phyloP scores from a whole-genome alignment of 2,888 invertebrate species.

The Salticus scenicus region DNA sequence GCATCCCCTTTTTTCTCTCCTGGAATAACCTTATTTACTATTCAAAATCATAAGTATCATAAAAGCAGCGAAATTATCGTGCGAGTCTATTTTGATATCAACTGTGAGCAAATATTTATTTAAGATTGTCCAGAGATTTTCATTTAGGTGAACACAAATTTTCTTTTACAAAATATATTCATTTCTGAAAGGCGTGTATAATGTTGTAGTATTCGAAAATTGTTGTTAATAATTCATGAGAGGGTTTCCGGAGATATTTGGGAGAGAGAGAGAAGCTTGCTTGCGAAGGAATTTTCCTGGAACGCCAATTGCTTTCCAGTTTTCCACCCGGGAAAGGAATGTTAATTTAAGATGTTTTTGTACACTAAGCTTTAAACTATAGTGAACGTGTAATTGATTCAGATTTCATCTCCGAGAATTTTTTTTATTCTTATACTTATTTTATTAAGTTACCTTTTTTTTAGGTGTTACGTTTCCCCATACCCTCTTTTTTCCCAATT shows the following conservation, averaged over 20 bases:
- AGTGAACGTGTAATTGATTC: constrained; percentile 1
- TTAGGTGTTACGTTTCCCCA: too few relatives aligned
- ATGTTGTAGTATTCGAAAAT: neutral
- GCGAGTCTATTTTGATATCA: constrained; percentile 1
- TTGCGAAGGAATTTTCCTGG: neutral
- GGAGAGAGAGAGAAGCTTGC: neutral
- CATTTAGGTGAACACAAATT: constrained; percentile 25
- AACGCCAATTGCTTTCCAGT: constrained; percentile 6
- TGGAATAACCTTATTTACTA: neutral
- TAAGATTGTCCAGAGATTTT: constrained; percentile 14
- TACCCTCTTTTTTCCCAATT: too few relatives aligned
- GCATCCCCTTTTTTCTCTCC: neutral
- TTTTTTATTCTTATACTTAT: neutral
- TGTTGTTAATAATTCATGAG: constrained; percentile 12
- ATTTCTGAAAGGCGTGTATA: neutral
- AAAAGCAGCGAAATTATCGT: neutral
- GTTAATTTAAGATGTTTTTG: constrained; percentile 1
- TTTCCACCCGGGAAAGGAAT: constrained; percentile 1
- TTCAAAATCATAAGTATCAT: neutral
- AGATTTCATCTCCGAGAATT: neutral
- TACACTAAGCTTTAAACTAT: neutral
- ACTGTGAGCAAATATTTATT: neutral
- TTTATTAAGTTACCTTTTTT: neutral
- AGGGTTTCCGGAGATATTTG: neutral
- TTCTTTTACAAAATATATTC: neutral